phyloP scores from a whole-genome alignment of 1,140 invertebrate species.

The Drosophila suzukii region DNA sequence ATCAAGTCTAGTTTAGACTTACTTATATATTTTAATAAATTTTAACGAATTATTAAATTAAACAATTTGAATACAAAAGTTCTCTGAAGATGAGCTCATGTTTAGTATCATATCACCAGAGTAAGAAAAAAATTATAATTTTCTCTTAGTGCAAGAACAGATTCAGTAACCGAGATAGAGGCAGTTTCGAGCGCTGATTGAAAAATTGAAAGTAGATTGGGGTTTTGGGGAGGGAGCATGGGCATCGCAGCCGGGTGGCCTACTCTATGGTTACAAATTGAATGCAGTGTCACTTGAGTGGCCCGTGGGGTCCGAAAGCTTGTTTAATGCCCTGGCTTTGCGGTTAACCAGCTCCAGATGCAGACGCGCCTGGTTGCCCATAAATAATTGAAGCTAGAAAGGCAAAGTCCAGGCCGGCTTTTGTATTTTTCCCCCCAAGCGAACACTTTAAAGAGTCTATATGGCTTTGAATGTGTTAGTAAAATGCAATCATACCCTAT shows the following conservation, averaged over 20 bases:
- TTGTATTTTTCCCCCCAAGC: slow-evolving; percentile 21
- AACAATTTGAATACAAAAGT: too few relatives aligned
- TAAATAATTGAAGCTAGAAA: slow-evolving; percentile 82
- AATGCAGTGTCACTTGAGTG: slow-evolving; percentile 73
- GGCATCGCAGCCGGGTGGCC: slow-evolving; percentile 16
- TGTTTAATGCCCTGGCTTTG: slow-evolving; percentile 77
- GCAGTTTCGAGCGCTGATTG: slow-evolving; percentile 56
- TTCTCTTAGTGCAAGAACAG: neutral
- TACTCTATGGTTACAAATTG: slow-evolving; percentile 67
- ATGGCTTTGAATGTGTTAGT: neutral
- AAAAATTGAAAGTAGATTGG: slow-evolving; percentile 54
- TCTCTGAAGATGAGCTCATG: too few relatives aligned
- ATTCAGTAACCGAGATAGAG: slow-evolving; percentile 22
- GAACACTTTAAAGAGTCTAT: slow-evolving; percentile 17
- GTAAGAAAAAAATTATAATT: too few relatives aligned
- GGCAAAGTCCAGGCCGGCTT: slow-evolving; percentile 54
- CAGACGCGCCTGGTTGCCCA: slow-evolving; percentile 76
- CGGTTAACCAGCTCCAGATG: slow-evolving; percentile 77
- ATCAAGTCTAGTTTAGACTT: too few relatives aligned
- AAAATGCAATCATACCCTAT: neutral
- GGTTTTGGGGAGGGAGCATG: slow-evolving; percentile 2
- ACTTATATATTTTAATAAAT: too few relatives aligned
- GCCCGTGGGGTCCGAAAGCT: slow-evolving; percentile 55
- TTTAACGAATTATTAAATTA: too few relatives aligned
- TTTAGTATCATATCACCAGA: too few relatives aligned